A percentile compares a stretch with the other conserved stretches of the same genome.
These are phyloP conservation scores for Homalodisca vitripennis DNA, from an alignment of 1,140 invertebrate species.

Conservation along the genomic window DNA sequence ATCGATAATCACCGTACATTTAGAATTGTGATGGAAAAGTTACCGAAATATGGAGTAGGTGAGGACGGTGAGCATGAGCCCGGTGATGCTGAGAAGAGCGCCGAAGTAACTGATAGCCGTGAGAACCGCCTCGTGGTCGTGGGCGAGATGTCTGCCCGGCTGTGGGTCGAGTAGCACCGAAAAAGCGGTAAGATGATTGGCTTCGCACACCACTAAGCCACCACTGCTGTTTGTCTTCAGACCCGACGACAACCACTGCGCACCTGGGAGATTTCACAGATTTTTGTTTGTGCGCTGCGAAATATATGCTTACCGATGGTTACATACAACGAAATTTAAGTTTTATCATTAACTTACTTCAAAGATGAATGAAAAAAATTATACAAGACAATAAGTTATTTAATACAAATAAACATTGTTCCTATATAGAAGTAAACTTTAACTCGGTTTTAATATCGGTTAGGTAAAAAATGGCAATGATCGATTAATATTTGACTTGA, in stretches of 20 bases:
- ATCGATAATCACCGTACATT: conserved; percentile 14
- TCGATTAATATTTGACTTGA: too few relatives aligned
- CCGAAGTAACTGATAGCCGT: conserved; percentile 54
- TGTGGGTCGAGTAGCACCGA: conserved; percentile 53
- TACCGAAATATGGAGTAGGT: conserved; percentile 55
- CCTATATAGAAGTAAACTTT: too few relatives aligned
- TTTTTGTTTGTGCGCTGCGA: too few relatives aligned
- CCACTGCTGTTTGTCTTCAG: conserved; percentile 46
- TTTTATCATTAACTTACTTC: too few relatives aligned
- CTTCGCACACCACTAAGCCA: conserved; percentile 47
- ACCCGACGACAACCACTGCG: conserved; percentile 51
- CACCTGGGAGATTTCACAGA: too few relatives aligned
- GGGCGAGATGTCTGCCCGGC: conserved; percentile 23
- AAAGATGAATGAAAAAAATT: too few relatives aligned
- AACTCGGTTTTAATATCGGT: too few relatives aligned
- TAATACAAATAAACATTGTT: too few relatives aligned
- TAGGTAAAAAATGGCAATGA: too few relatives aligned
- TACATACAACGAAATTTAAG: too few relatives aligned
- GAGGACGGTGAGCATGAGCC: conserved; percentile 50
- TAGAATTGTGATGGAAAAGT: neutral
- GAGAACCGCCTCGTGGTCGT: conserved; percentile 46
- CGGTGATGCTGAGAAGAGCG: conserved; percentile 51
- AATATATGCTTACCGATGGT: too few relatives aligned
- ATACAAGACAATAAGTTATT: too few relatives aligned
- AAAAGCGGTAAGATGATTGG: conserved; percentile 56